Percentiles rank a stretch among this genome's conserved stretches.
Conservation (phyloP, 2,797 vertebrate genomes). For the Sebastolobus altivelis region DNA sequence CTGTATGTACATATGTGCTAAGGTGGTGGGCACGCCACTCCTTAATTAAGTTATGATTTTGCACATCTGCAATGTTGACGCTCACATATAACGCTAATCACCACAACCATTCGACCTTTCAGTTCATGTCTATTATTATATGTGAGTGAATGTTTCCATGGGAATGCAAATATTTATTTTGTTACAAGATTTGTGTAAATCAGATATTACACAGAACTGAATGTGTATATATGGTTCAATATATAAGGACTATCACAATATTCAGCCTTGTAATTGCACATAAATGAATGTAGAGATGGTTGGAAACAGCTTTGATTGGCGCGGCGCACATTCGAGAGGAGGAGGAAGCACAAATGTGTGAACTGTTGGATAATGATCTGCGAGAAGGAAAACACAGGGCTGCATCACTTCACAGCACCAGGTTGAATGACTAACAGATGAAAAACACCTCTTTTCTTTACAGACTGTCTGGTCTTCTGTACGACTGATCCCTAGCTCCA, state of each 20-base stretch:
- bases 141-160: conserved; percentile 71
- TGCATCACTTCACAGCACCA: conserved; percentile 60
- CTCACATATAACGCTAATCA: conserved; percentile 60
- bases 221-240: conserved; percentile 76
- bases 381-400: conserved; percentile 58
- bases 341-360: conserved; percentile 61
- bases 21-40: conserved; percentile 57
- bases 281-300: conserved; percentile 75
- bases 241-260: conserved; percentile 78
- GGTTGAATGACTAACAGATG: conserved; percentile 54
- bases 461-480: conserved; percentile 35
- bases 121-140: conserved; percentile 50
- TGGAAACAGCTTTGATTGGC: conserved; percentile 55
- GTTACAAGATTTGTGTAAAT: conserved; percentile 64
- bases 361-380: conserved; percentile 37
- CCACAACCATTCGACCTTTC: conserved; percentile 40
- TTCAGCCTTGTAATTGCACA: conserved; percentile 79
- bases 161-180: conserved; percentile 84
- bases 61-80: conserved; percentile 65
- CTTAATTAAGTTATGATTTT: conserved; percentile 67
- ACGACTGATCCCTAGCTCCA: conserved; percentile 36
- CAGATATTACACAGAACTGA: conserved; percentile 66
- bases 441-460: conserved; percentile 64
- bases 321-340: conserved; percentile 30
- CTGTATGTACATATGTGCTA: conserved; percentile 73